Conservation (phyloP, 2,888 invertebrate species). For the Aspidiotus destructor region DNA sequence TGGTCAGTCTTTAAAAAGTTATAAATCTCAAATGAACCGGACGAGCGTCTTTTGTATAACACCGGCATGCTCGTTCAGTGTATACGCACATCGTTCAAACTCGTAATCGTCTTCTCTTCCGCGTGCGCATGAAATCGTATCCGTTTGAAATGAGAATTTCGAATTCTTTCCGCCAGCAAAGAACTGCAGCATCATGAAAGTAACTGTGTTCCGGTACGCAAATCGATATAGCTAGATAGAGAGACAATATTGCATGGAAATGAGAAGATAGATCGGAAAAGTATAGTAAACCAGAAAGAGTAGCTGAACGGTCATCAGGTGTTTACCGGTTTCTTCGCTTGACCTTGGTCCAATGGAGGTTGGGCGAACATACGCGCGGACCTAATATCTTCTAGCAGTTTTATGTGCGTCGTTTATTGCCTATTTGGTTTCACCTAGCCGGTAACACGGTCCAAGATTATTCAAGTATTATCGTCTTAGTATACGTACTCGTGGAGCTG, state of each 20-base stretch:
- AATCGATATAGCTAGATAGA: not conserved
- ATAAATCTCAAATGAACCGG: too few species aligned
- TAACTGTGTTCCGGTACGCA: not conserved
- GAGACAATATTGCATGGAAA: too few species aligned
- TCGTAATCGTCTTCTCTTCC: not conserved
- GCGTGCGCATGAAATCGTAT: not conserved
- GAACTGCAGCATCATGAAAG: not conserved
- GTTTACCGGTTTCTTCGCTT: conserved; percentile 28
- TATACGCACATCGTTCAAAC: too few species aligned
- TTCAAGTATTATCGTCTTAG: not conserved
- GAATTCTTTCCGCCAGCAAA: not conserved
- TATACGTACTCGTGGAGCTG: too few species aligned
- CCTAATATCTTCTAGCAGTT: conserved; percentile 19
- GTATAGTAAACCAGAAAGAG: not conserved
- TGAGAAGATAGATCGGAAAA: not conserved
- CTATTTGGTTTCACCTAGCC: not conserved
- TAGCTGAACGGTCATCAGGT: conserved; percentile 7
- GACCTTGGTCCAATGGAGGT: conserved; percentile 32
- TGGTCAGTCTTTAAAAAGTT: too few species aligned
- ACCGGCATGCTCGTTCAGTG: too few species aligned
- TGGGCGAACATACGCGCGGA: conserved; percentile 29
- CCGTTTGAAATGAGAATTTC: not conserved
- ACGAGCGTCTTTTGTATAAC: too few species aligned
- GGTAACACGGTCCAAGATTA: not conserved
- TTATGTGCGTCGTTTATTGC: conserved; percentile 13